These are phyloP conservation scores for Numenius arquata DNA, from an alignment of 2,113 vertebrate genomes.

Conservation along the genomic window DNA sequence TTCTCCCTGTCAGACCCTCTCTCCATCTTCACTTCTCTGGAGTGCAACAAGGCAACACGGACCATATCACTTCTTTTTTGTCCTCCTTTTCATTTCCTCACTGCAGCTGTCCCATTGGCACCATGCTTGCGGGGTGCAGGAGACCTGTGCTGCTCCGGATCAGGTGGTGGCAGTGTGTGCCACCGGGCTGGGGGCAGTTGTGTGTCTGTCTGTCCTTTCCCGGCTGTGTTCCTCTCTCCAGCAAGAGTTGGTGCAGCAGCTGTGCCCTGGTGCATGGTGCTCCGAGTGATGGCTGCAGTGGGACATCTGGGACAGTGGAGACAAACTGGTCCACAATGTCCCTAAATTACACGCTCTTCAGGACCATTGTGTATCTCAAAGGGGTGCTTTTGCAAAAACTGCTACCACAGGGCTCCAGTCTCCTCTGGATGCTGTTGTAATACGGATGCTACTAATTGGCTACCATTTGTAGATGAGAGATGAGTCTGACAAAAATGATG, in stretches of 20 bases:
- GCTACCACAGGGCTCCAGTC: not conserved
- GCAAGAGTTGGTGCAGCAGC: not conserved
- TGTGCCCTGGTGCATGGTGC: rapidly evolving
- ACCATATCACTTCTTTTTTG: not conserved
- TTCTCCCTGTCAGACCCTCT: not conserved
- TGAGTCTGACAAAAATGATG: not conserved
- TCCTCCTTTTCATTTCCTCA: not conserved
- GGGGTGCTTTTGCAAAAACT: not conserved
- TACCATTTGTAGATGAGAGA: not conserved
- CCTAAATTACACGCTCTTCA: not conserved
- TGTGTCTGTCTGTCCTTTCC: not conserved
- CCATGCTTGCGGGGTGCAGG: not conserved
- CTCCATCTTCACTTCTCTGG: not conserved
- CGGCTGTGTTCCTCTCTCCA: not conserved
- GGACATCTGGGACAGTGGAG: not conserved
- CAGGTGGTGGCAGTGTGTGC: not conserved
- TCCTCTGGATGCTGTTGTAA: not conserved
- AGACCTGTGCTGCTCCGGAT: not conserved
- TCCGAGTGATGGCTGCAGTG: rapidly evolving
- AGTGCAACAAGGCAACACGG: not conserved
- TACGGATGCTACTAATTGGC: not conserved
- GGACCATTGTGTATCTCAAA: not conserved
- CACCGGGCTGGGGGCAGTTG: rapidly evolving
- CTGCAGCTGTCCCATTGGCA: not conserved
- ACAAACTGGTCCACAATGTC: not conserved